phyloP scores from a whole-genome alignment of 2,797 vertebrate species.

The Melanotaenia nigrans region DNA sequence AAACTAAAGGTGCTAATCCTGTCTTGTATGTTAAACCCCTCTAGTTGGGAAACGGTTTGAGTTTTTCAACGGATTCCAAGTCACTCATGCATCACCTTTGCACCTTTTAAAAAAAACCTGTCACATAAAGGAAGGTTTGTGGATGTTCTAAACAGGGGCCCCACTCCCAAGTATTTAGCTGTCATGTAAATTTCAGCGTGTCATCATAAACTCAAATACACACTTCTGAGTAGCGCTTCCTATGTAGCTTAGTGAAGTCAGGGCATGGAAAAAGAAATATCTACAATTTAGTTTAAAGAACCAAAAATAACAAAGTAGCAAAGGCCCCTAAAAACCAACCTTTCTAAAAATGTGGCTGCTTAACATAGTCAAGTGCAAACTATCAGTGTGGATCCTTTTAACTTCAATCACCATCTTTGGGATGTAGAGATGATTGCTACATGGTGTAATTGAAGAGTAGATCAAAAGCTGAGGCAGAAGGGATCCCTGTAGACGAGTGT shows the following conservation, averaged over 20 bases:
- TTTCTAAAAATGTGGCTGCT: slow-evolving; percentile 43
- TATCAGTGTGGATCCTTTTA: slow-evolving; percentile 75
- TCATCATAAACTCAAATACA: slow-evolving; percentile 48
- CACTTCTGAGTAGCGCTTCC: not conserved
- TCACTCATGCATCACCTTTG: slow-evolving; percentile 37
- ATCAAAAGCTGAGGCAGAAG: slow-evolving; percentile 72
- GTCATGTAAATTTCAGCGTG: slow-evolving; percentile 58
- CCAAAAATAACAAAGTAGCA: slow-evolving; percentile 43
- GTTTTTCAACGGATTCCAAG: slow-evolving; percentile 39
- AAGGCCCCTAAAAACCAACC: slow-evolving; percentile 42
- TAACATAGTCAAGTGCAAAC: slow-evolving; percentile 61
- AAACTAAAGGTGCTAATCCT: slow-evolving; percentile 34
- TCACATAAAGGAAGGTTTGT: slow-evolving; percentile 55
- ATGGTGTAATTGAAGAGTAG: slow-evolving; percentile 82
- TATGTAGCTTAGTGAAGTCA: slow-evolving; percentile 1
- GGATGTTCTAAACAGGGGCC: slow-evolving; percentile 49
- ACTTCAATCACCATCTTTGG: slow-evolving; percentile 71
- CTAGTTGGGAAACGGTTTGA: slow-evolving; percentile 11
- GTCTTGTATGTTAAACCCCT: slow-evolving; percentile 28
- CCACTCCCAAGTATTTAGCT: slow-evolving; percentile 56
- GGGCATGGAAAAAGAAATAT: slow-evolving; percentile 48
- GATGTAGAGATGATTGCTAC: slow-evolving; percentile 77
- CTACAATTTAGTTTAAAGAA: slow-evolving; percentile 48
- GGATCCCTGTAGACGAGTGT: slow-evolving; percentile 63
- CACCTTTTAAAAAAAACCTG: slow-evolving; percentile 57